These are phyloP conservation scores for Dreissena polymorpha DNA, from an alignment of 1,140 invertebrate species.

Conservation along the genomic window DNA sequence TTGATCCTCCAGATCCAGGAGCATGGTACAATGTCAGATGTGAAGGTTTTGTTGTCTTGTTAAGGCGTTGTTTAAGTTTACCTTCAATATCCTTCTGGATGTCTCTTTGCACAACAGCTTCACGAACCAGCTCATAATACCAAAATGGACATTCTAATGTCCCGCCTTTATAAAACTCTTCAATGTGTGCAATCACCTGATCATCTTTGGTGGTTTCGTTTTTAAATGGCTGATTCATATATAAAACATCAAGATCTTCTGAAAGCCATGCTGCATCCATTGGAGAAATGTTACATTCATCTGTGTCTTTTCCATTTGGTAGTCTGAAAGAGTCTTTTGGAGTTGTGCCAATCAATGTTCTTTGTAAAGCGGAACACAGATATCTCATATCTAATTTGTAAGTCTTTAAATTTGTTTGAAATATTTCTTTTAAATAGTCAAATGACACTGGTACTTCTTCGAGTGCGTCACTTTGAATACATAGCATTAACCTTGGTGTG, in stretches of 20 bases:
- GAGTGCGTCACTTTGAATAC: background rate
- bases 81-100: slow-evolving; percentile 25
- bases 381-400: slow-evolving; percentile 19
- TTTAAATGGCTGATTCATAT: slow-evolving; percentile 41
- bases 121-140: slow-evolving; percentile 52
- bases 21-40: slow-evolving; percentile 45
- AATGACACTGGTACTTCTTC: background rate
- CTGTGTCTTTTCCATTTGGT: too few relatives aligned
- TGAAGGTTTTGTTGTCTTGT: slow-evolving; percentile 14
- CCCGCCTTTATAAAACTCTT: slow-evolving; percentile 65
- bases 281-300: slow-evolving; percentile 28
- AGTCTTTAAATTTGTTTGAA: slow-evolving; percentile 26
- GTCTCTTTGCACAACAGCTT: slow-evolving; percentile 60
- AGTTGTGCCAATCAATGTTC: background rate
- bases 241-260: slow-evolving; percentile 65
- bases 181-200: slow-evolving; percentile 44
- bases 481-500: slow-evolving; percentile 48
- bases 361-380: background rate
- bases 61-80: slow-evolving; percentile 48
- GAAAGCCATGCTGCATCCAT: slow-evolving; percentile 59
- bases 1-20: slow-evolving; percentile 60
- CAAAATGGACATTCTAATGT: slow-evolving; percentile 61
- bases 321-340: background rate
- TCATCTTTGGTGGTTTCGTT: slow-evolving; percentile 20
- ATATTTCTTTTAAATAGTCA: slow-evolving; percentile 2